Base-by-base conservation (phyloP, 1,140 invertebrate genomes). In the Diploscapter pachys region DNA sequence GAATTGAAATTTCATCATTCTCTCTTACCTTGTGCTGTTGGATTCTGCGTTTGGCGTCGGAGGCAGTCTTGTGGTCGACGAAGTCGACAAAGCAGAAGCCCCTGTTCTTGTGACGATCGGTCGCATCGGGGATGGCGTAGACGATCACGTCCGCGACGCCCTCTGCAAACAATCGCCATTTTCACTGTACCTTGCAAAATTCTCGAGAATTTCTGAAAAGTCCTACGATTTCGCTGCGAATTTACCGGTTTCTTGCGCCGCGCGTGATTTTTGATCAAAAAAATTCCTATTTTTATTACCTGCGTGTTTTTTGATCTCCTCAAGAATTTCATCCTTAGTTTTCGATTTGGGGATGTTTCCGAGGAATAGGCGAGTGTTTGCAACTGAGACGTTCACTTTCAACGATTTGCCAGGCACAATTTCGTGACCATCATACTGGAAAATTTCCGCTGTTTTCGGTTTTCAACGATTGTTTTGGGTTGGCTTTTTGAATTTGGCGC, bases 11-110 rank as follows among this genome's bases (percentile, higher is more conserved):
- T 31, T 31, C 5, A 71, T 61, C 65, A 31, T 31, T 31, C 31
- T 31, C 31, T 31, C 31, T 31, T 62, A 82, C 77, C 73, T 83
- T 83, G 11, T 82, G 81, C 51, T 71, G 94, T 78, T 92, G 92
- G 79, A 99, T 89, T 86, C 94, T 91, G 86, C 95, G 90, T 88
- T 98, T 98, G 72, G 96, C 96, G 88, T 98, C 90, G 57, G 95
- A 98, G 81, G 96, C 96, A 81, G 94, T 91, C 90, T 99, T 99
- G 88, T 99, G 96, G 86, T 94, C 96, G 88, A 97, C 94, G 88
- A 98, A 99, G 89, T 99, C 96, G 86, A 99, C 91, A 90, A 99
- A 99, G 89, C 96, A 98, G 89, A 99, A 99, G 81, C 96, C 96
- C 87, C 96, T 90, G 89, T 99, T 99, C 89, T 98, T 98, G 89